A percentile compares a stretch with the other conserved stretches of the same genome.
Conservation (phyloP, 2,113 vertebrate species). For the Planiliza haematocheilus region DNA sequence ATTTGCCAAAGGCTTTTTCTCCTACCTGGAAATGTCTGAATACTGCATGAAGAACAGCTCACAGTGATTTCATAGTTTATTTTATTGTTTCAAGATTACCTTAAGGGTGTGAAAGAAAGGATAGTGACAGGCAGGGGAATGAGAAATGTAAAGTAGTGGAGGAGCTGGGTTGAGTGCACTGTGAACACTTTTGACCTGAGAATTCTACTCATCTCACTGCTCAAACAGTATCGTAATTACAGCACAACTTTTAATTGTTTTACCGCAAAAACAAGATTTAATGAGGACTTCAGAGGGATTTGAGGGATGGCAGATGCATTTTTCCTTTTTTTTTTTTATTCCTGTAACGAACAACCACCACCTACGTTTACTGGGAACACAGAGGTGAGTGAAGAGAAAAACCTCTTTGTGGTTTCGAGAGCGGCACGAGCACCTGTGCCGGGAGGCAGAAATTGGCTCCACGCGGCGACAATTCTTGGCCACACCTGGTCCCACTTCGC, state of each 20-base stretch:
- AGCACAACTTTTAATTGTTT: neutral
- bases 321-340: no score
- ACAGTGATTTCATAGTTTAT: constrained; percentile 30
- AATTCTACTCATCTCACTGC: neutral
- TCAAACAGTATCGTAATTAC: neutral
- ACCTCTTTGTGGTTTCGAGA: neutral
- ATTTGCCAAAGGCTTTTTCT: constrained; percentile 58
- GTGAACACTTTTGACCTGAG: neutral
- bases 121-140: constrained; percentile 20
- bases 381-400: constrained; percentile 1
- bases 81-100: constrained; percentile 38
- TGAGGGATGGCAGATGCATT: constrained; percentile 1
- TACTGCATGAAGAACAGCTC: constrained; percentile 44
- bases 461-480: constrained; percentile 24
- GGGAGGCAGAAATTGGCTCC: constrained; percentile 35
- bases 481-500: constrained; percentile 44
- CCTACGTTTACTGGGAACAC: neutral
- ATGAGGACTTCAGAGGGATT: neutral
- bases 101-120: constrained; percentile 38
- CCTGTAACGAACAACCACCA: constrained; percentile 16
- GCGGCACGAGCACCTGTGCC: neutral
- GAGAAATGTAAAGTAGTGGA: constrained; percentile 26
- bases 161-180: neutral
- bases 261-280: constrained; percentile 1
- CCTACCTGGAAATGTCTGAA: constrained; percentile 47